Conservation (phyloP, 64 coral and sea anemone genomes). For the Montipora capricornis region DNA sequence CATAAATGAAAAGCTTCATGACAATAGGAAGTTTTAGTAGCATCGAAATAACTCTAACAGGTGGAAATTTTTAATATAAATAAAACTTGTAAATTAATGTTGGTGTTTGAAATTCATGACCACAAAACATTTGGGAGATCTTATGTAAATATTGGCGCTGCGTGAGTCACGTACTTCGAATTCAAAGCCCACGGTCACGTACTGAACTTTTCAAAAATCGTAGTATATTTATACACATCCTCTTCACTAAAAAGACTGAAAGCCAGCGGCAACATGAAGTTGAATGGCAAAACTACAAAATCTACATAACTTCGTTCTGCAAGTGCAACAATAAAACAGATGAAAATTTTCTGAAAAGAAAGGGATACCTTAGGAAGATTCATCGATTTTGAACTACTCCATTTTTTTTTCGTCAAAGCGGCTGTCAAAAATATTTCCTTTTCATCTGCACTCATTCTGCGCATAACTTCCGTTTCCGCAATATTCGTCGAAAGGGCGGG, state of each 20-base stretch:
- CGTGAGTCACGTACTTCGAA: neutral
- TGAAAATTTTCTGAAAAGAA: too few species aligned
- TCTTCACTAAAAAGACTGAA: too few species aligned
- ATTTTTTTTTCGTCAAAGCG: too few species aligned
- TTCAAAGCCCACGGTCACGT: neutral
- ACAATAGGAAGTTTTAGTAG: neutral
- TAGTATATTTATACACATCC: too few species aligned
- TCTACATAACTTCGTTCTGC: too few species aligned
- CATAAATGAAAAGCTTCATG: neutral
- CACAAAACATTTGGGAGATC: neutral
- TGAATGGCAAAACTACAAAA: too few species aligned
- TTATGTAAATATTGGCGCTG: neutral
- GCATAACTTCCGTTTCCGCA: neutral
- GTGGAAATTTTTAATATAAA: slow-evolving; percentile 23
- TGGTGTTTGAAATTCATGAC: neutral
- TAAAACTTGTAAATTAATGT: neutral
- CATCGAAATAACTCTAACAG: neutral
- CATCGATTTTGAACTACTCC: too few species aligned
- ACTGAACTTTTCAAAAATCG: neutral
- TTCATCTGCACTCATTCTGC: too few species aligned
- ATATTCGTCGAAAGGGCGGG: neutral
- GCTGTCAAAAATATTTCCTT: too few species aligned
- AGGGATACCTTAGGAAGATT: too few species aligned
- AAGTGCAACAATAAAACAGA: too few species aligned
- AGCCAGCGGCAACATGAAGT: too few species aligned